Percentiles rank a stretch among this genome's conserved stretches.
Evolutionary conservation across 2,888 invertebrate genomes (phyloP).

Genomic region (Microdon myrmicae): DNA sequence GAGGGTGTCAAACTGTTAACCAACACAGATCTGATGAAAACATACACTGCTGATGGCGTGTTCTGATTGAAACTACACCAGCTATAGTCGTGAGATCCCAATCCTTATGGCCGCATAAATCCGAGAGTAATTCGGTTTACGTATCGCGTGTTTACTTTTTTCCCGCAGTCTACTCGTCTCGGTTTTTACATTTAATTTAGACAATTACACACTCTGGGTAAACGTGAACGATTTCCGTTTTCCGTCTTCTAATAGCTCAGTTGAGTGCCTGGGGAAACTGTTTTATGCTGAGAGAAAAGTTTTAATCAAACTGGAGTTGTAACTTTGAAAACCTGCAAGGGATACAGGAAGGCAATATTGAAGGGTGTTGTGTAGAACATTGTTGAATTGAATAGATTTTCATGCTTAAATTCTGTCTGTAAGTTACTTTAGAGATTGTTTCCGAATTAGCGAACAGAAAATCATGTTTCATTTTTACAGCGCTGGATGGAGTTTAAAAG

Average conservation of each 20-base stretch:
- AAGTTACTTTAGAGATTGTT: slow-evolving; percentile 34
- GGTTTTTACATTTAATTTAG: slow-evolving; percentile 35
- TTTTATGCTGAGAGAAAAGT: slow-evolving; percentile 33
- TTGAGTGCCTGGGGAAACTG: slow-evolving; percentile 22
- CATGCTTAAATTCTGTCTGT: slow-evolving; percentile 6
- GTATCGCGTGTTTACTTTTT: slow-evolving; percentile 11
- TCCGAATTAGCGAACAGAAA: slow-evolving; percentile 35
- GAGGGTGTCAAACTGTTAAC: too few species aligned
- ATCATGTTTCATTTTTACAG: slow-evolving; percentile 35
- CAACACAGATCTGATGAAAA: too few species aligned
- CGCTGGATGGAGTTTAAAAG: too few species aligned
- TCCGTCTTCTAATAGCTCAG: slow-evolving; percentile 23
- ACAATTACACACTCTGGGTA: slow-evolving; percentile 38
- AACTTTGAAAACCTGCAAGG: too few species aligned
- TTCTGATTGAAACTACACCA: too few species aligned
- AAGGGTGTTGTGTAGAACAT: slow-evolving; percentile 2
- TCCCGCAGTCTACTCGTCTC: background rate
- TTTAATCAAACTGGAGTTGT: slow-evolving; percentile 45
- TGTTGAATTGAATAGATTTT: slow-evolving; percentile 1
- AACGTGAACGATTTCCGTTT: slow-evolving; percentile 33
- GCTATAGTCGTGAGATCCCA: too few species aligned
- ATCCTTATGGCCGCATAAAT: too few species aligned
- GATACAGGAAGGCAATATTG: too few species aligned
- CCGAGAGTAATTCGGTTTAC: slow-evolving; percentile 27
- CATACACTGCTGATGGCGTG: too few species aligned